Conservation (phyloP, 2,113 vertebrate species). For the Prochilodus magdalenae region DNA sequence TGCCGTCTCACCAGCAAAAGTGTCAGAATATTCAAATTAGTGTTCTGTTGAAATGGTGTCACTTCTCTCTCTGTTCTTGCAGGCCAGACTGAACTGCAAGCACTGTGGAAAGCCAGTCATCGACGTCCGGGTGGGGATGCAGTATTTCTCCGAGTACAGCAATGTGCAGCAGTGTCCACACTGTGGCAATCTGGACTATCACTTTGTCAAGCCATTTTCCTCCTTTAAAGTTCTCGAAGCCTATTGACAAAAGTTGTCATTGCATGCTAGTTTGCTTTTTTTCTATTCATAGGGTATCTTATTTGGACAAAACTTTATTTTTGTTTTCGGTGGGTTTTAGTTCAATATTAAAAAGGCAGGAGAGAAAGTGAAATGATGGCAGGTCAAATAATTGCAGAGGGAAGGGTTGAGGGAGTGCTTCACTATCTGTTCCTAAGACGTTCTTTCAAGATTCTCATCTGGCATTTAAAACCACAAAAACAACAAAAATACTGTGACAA, state of each 20-base stretch:
- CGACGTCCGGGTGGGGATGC: conserved; percentile 97
- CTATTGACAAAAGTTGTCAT: conserved; percentile 97
- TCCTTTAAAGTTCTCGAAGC: conserved; percentile 99
- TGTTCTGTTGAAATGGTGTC: not conserved
- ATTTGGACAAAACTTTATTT: conserved; percentile 78
- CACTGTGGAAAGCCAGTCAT: conserved; percentile 98
- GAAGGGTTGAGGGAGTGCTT: conserved; percentile 16
- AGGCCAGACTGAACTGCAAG: conserved; percentile 99
- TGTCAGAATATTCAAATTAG: not conserved
- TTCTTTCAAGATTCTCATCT: conserved; percentile 58
- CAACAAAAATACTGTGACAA: conserved; percentile 79
- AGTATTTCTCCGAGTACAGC: conserved; percentile 99
- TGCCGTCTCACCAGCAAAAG: not conserved
- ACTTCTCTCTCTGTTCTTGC: conserved; percentile 45
- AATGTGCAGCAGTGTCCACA: conserved; percentile 99
- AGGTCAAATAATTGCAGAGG: not conserved
- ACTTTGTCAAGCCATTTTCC: conserved; percentile 99
- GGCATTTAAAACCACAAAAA: conserved; percentile 62
- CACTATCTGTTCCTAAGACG: conserved; percentile 45
- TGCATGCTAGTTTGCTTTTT: conserved; percentile 85
- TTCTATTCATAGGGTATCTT: conserved; percentile 83
- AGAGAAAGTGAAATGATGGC: conserved; percentile 16
- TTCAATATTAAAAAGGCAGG: conserved; percentile 72
- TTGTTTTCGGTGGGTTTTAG: conserved; percentile 68
- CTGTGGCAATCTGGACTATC: conserved; percentile 99